Base-by-base conservation (phyloP, 1,140 invertebrate species). In the Meloidogyne hapla region DNA sequence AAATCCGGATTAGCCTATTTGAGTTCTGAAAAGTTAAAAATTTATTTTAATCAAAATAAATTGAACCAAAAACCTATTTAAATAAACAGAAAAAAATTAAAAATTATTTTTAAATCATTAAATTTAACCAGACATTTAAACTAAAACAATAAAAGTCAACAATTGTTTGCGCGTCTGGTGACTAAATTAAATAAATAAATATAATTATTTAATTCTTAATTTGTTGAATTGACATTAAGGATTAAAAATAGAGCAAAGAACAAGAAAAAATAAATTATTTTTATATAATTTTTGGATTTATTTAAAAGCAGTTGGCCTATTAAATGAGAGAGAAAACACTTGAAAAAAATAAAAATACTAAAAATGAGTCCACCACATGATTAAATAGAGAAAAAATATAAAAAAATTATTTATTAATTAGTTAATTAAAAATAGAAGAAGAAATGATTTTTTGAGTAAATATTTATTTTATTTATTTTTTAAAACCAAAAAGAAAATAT, bases 261-360 rank as follows among this genome's bases (percentile, higher is more conserved):
- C 45, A 56, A n/a, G 2, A 5, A 56, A 56, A 48, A 48, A 1
- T 15, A 45, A 45, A 56, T n/a, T 18, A 56, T 56, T 56, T n/a
- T n/a, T n/a, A 56, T n/a, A 56, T 56, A 5, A n/a, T 56, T 56
- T 56, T 12, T n/a, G n/a, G 18, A 56, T 56, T 56, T 56, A 56
- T 56, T 56, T 56, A 56, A 33, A 56, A 56, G 48, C 48, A 56
- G 48, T 56, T 56, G 48, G 48, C 48, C 48, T 6, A 56, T 56
- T 33, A 42, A 42, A 42, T 0, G 12, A 48, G 12, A 56, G 18
- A n/a, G 48, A 56, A 56, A 56, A 56, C 48, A 56, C 48, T 56
- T 56, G 48, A 56, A 56, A 56, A n/a, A 56, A 56, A 56, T n/a
- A 56, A 56, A 56, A 56, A 56, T n/a, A 56, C 18, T 18, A 56